phyloP scores from a whole-genome alignment of 2,888 invertebrate species.

The Hesperia comma region DNA sequence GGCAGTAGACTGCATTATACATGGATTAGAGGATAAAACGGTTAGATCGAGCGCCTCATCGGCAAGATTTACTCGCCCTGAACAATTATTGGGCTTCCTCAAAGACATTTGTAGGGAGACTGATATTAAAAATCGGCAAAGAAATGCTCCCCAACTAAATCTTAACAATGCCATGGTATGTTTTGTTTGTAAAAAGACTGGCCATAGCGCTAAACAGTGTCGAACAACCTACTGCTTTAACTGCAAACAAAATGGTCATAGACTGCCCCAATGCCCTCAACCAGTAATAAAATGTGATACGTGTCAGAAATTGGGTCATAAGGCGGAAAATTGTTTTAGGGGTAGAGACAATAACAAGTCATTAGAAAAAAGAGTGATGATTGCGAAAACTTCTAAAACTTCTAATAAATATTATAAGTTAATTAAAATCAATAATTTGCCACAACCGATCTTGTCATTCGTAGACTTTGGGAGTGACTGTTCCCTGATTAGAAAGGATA shows the following conservation, averaged over 20 bases:
- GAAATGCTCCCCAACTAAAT: not conserved
- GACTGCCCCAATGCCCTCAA: not conserved
- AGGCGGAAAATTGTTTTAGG: not conserved
- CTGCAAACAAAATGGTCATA: conserved; percentile 7
- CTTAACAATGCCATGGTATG: not conserved
- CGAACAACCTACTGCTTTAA: not conserved
- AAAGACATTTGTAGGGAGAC: conserved; percentile 9
- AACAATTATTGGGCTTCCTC: not conserved
- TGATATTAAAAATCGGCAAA: not conserved
- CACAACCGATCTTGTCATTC: not conserved
- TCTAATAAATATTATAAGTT: not conserved
- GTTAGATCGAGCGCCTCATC: not conserved
- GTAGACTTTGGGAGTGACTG: not conserved
- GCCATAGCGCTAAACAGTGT: not conserved
- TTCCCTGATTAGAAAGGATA: not conserved
- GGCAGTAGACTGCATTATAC: conserved; percentile 6
- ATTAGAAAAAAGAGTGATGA: not conserved
- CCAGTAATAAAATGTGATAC: not conserved
- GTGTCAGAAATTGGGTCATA: not conserved
- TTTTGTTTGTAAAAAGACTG: not conserved
- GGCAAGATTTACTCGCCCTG: not conserved
- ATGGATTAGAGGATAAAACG: not conserved
- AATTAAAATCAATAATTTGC: not conserved
- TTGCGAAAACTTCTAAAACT: not conserved
- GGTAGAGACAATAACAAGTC: not conserved